Conservation (phyloP, 2,113 vertebrate genomes). For the Macaca mulatta region DNA sequence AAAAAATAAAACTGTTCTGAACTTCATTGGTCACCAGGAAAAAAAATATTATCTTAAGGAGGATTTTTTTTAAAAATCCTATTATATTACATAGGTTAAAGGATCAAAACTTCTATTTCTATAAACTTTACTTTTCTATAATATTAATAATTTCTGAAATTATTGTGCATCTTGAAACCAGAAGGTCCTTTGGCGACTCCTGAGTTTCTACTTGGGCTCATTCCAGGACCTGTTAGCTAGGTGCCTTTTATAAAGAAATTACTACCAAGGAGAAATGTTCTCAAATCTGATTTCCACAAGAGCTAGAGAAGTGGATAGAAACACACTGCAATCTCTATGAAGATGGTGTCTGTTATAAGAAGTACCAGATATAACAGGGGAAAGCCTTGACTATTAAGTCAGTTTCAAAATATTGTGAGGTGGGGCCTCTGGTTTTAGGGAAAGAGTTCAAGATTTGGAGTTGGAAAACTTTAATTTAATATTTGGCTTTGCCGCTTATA, state of each 20-base stretch:
- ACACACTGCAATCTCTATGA: background rate
- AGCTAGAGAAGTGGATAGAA: background rate
- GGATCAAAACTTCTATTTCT: background rate
- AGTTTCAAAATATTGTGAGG: background rate
- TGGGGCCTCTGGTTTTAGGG: background rate
- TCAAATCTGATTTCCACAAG: conserved; percentile 13
- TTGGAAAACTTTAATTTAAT: background rate
- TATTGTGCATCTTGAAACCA: background rate
- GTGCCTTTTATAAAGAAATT: background rate
- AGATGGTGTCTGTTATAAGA: background rate
- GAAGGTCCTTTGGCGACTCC: background rate
- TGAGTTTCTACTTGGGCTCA: background rate
- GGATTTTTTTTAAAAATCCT: background rate
- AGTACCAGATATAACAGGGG: background rate
- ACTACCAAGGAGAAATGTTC: background rate
- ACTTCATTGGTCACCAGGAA: background rate
- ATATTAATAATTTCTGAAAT: conserved; percentile 6
- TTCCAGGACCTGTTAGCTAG: background rate
- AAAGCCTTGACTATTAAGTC: background rate
- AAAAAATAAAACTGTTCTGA: background rate
- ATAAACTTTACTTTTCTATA: background rate
- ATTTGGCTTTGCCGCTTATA: background rate
- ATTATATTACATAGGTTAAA: background rate
- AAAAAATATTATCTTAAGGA: background rate
- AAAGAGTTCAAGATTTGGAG: background rate